Evolutionary conservation across 64 coral and sea anemone genomes (phyloP).

Genomic region (Montipora sp.): DNA sequence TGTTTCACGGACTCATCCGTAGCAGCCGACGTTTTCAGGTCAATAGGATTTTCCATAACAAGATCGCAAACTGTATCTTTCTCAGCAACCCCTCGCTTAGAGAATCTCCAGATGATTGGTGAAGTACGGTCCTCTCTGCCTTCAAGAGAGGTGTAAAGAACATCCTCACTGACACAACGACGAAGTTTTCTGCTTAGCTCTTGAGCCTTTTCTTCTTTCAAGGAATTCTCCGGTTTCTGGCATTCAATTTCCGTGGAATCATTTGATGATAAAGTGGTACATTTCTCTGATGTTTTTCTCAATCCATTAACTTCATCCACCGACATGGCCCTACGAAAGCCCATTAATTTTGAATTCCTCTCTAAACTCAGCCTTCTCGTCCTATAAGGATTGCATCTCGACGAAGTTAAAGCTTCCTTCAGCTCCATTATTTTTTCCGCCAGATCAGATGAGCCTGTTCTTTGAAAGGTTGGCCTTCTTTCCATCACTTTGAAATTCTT

Average conservation of each 20-base stretch:
- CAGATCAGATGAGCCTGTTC: slow-evolving; percentile 5
- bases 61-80: not conserved
- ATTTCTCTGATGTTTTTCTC: not conserved
- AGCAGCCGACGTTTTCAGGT: not conserved
- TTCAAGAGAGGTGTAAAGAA: not conserved
- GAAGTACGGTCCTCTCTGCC: not conserved
- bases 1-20: not conserved
- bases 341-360: not conserved
- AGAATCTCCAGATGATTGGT: slow-evolving; percentile 14
- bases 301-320: slow-evolving; percentile 26
- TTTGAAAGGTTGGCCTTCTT: not conserved
- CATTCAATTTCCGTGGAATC: not conserved
- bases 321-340: slow-evolving; percentile 1
- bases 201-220: not conserved
- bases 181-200: not conserved
- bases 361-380: not conserved
- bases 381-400: not conserved
- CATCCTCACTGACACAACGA: slow-evolving; percentile 17
- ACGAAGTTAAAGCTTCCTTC: slow-evolving; percentile 32
- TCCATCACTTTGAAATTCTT: not conserved
- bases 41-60: slow-evolving; percentile 18
- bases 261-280: not conserved
- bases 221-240: not conserved
- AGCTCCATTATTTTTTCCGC: slow-evolving; percentile 39
- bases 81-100: not conserved